Evolutionary conservation across 1,140 invertebrate genomes (phyloP), one percentile per base, ranked within the genome.

Genomic region (Nephila pilipes): DNA sequence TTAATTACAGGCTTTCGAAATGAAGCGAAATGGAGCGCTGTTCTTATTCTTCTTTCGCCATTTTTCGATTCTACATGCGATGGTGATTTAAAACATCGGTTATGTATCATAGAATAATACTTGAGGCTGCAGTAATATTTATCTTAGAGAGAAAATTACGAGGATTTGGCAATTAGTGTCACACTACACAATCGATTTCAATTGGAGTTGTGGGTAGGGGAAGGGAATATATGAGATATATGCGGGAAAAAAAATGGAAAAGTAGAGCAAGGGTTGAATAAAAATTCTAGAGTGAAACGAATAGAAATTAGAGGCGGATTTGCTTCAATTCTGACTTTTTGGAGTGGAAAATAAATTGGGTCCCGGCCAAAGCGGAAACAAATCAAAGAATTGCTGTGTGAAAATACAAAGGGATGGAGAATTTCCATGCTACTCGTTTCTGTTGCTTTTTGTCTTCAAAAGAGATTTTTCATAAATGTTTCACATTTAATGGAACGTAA

Each of bases 291-390:
- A 54, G 25, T 83, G 69, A 54, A 83, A 55, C 46, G 46, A 55
- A 57, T 25, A 54, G 54, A 83, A 54, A 55, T 54, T 58, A 58
- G 46, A 87, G 58, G 85, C 55, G 54, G 29, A 36, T 54, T 87
- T 87, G 55, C 85, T 22, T 60, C 85, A 87, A 87, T 87, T 63
- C 85, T 87, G 85, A 60, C 85, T 87, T 87, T 60, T 87, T 87
- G 85, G 85, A 87, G 85, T 87, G 85, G 85, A 87, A 87, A 87
- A 87, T 60, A 60, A 87, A 87, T 87, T 87, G 85, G 85, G 85
- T 32, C 20, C 14, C 25, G 16, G 85, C 85, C 85, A 87, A 87
- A 29, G 85, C 85, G 85, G 85, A 87, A 87, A 87, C 85, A 87
- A 87, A 87, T 87, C 29, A 32, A 60, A 87, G 85, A 60, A 58